These are phyloP conservation scores for Hephaestus fuliginosus DNA, from an alignment of 2,797 vertebrate genomes.

Conservation along the genomic window DNA sequence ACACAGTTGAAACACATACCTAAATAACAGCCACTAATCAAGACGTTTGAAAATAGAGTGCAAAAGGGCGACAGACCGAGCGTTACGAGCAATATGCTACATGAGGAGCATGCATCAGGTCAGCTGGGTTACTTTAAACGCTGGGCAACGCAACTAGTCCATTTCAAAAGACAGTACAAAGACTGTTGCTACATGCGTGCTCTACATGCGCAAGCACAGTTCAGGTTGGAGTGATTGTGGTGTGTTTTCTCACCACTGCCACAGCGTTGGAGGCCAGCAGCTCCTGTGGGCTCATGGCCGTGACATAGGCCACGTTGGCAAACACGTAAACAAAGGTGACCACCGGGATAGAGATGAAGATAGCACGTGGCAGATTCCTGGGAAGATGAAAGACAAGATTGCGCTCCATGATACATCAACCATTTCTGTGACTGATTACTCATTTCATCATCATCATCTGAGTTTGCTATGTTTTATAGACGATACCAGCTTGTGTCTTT, in stretches of 20 bases:
- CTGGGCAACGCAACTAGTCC: too few relatives aligned
- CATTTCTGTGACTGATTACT: not conserved
- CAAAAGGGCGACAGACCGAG: not conserved
- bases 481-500: not conserved
- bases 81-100: not conserved
- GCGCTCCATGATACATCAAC: not conserved
- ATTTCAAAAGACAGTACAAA: not conserved
- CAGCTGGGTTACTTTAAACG: not conserved
- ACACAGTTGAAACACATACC: conserved; percentile 20
- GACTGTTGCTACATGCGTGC: not conserved
- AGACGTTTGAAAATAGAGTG: not conserved
- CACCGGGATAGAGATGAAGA: conserved; percentile 91
- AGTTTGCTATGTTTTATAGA: not conserved
- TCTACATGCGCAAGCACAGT: not conserved
- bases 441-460: not conserved
- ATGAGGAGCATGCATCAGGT: not conserved
- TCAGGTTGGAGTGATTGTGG: not conserved
- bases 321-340: conserved; percentile 91
- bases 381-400: conserved; percentile 28
- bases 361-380: conserved; percentile 90
- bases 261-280: conserved; percentile 90
- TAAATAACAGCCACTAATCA: not conserved
- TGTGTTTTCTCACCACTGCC: conserved; percentile 84
- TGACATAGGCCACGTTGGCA: conserved; percentile 90
- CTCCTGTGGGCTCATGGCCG: conserved; percentile 91